Evolutionary conservation across 2,888 invertebrate species (phyloP), one percentile per base, ranked within the genome.

Genomic region (Eulithis testata): DNA sequence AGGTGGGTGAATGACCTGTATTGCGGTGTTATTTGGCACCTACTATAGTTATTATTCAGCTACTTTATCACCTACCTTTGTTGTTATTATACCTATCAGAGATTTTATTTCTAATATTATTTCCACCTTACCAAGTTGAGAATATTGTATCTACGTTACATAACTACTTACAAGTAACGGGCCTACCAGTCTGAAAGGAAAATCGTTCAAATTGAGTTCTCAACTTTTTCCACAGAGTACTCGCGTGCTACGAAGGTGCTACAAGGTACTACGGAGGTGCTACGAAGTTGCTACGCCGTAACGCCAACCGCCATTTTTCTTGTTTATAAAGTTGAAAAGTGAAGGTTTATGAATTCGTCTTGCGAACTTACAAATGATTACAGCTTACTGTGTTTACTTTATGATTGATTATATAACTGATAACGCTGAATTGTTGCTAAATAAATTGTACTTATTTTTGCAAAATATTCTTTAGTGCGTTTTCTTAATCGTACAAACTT

Each of bases 141-240:
- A 54, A 63, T 61, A 56, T 49, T 55, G 52, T 66, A 65, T 59
- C 40, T 27, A 43, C 14, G 49, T 59, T 61, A 65, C 60, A 65
- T 63, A 65, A 61, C 55, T 58, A 60, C 56, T 37, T 47, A 57
- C 21, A 12, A 50, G 43, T 56, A 66, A 62, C 53, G n/a, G 14
- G 45, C 43, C 7, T 51, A 31, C 47, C 36, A 45, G 8, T 21
- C 45, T 66, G 65, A 66, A 63, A 58, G 56, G 62, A 45, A 67
- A 67, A 62, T 63, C 63, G 62, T 66, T 60, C 60, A 58, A 69
- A 69, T 68, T 64, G 68, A 69, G 69, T 71, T 63, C 59, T 69
- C 65, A 51, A 60, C 53, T 65, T 67, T 68, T 58, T 58, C 49
- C 27, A 63, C 40, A 63, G 63, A 63, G 66, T 58, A 56, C 54